Evolutionary conservation across 2,888 invertebrate species (phyloP), one percentile per base, ranked within the genome.

Genomic region (Drosophila stalkeri): DNA sequence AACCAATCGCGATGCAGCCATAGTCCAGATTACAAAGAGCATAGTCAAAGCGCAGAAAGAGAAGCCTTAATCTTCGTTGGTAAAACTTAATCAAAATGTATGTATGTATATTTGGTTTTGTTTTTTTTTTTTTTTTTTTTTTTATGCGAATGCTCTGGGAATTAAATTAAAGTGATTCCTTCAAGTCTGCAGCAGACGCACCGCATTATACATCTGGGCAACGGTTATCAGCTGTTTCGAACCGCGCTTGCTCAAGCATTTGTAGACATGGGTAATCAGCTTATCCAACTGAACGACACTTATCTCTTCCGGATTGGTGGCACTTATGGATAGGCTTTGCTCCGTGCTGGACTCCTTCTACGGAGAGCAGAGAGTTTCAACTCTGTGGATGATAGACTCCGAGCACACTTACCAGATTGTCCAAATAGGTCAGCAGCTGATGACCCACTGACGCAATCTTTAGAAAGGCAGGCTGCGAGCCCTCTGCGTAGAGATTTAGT

Each of bases 361-460:
- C 35, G 31, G 49, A 12, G 51, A 8, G 2, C 11, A 27, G 35
- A 33, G 35, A 18, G 11, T 49, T 23, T 39, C 44, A 43, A n/a
- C 46, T 67, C 64, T 84, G 82, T 35, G 85, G 80, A 72, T 90
- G 79, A 76, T 80, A 89, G 64, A 87, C 77, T 43, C 59, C 75
- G 33, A 71, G 71, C 64, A 76, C 81, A 92, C 92, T 93, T 92
- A 96, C 96, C 92, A 95, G 93, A 68, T 94, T 94, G 84, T 97
- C 96, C 72, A 98, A 93, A 93, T 97, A 97, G 80, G 95, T 95
- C 51, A 96, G 95, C 1, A 98, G 93, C 33, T 95, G 94, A 6
- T 98, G 96, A 68, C 96, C 96, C 75, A 98, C 94, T 8, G 96
- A 95, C 1, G 97, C 95, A 51, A 98, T 94, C 93, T 95, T 96